Base-by-base conservation (phyloP, 1,140 invertebrate genomes). In the Sesamia nonagrioides region DNA sequence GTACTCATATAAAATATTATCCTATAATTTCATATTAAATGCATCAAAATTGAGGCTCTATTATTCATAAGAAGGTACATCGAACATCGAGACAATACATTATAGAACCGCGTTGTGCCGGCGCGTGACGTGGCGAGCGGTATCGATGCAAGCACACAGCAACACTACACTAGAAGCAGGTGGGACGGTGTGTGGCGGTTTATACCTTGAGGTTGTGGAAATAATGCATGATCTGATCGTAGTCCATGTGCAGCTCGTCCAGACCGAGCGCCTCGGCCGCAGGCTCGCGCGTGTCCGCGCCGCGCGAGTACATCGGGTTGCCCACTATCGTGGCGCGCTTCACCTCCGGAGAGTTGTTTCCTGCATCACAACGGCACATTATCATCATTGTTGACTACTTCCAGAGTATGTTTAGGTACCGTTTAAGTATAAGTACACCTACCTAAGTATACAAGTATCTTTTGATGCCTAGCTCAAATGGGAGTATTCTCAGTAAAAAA, bases 191-290 rank as follows among this genome's bases (percentile, higher is more conserved):
- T 78, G 82, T 84, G 85, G 81, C 81, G 77, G 79, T 90, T 97
- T 95, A 97, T 95, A 97, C 98, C 96, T 99, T 99, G 86, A 99
- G 96, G 96, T 98, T 99, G 95, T 99, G 98, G 96, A 99, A 99
- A 95, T 99, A 99, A 88, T 98, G 97, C 97, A 99, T 98, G 90
- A 99, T 98, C 96, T 99, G 98, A 89, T 99, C 98, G 94, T 99
- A 99, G 92, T 99, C 98, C 98, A 99, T 98, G 85, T 98, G 98
- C 78, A 98, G 95, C 92, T 97, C 97, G 92, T 98, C 97, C 76
- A 98, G 94, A 58, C 96, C 96, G 35, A 97, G 95, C 66, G 96
- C 94, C 75, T 96, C 96, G 17, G 48, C 77, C 78, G 81, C 27
- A 54, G 97, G 61, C 42, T 48, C 66, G 97, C 94, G 69, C 96